Evolutionary conservation across 1,140 invertebrate species (phyloP), one percentile per base, ranked within the genome.

Genomic region (Acromyrmex echinatior): DNA sequence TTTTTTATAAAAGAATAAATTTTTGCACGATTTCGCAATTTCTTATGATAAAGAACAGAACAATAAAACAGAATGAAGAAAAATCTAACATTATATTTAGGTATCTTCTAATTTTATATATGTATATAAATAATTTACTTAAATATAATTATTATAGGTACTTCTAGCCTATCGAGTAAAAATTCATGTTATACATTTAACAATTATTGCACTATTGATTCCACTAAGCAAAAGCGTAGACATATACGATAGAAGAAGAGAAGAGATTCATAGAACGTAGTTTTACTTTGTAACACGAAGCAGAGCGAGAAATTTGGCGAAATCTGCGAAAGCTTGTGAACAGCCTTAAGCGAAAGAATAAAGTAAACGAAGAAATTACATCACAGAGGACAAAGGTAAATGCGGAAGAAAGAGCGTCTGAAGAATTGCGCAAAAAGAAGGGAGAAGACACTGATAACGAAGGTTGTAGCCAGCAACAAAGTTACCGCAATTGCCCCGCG

Each of bases 371-470:
- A 58, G 51, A 56, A 81, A 68, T 70, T 70, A 81, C 31, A 70
- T 81, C 60, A 45, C 39, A 78, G 65, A 66, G 25, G 49, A 68
- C 63, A 81, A 49, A 49, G 51, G n/a, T 66, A 81, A 49, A 9
- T 56, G 14, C 31, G 51, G 25, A 51, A 56, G 51, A 58, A 70
- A 39, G 45, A 81, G 10, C 21, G 10, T 81, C 49, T n/a, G 21
- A 58, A 70, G 49, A 80, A 80, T 68, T 49, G 49, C 9, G 18
- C 62, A 45, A 70, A 70, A 70, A 16, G 39, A 56, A 71, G 10
- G 18, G 25, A 53, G 28, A 35, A 66, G 77, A 81, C 21, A 60
- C 21, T 58, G 66, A 71, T 81, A 71, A 79, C 77, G 39, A 79
- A 71, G 35, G 65, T 58, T 71, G 49, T 31, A 71, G 16, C n/a